A percentile compares a stretch with the other conserved stretches of the same genome.
Conservation (phyloP, 2,797 vertebrate species). For the Chaetophractus vellerosus region DNA sequence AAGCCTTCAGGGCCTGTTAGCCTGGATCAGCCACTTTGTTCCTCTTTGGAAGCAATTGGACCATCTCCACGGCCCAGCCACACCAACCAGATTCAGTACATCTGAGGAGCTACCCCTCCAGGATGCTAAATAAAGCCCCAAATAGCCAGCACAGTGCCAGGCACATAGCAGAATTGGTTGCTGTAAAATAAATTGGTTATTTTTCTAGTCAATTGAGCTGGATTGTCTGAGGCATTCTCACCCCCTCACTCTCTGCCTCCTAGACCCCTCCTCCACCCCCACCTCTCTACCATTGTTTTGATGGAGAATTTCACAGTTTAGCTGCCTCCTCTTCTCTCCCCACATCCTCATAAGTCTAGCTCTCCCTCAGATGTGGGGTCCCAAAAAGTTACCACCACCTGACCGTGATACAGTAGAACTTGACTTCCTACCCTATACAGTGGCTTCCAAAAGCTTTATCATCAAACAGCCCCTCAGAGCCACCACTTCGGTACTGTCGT, state of each 20-base stretch:
- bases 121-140: constrained; percentile 22
- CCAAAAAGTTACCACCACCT: not conserved
- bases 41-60: not conserved
- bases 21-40: not conserved
- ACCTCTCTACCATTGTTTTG: not conserved
- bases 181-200: not conserved
- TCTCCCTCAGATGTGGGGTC: not conserved
- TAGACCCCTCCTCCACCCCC: not conserved
- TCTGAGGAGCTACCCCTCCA: not conserved
- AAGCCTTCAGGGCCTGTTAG: not conserved
- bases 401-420: not conserved
- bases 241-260: not conserved
- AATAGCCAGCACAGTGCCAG: not conserved
- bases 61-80: not conserved
- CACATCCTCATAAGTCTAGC: not conserved
- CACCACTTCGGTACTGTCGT: not conserved
- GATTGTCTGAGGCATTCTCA: not conserved
- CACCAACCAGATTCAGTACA: not conserved
- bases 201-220: constrained; percentile 12
- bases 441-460: constrained; percentile 27
- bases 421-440: not conserved
- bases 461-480: not conserved
- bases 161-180: not conserved
- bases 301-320: not conserved
- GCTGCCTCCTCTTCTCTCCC: not conserved